These are phyloP conservation scores for Harlomillsia oculata DNA, from an alignment of 1,140 invertebrate species.

Conservation along the genomic window DNA sequence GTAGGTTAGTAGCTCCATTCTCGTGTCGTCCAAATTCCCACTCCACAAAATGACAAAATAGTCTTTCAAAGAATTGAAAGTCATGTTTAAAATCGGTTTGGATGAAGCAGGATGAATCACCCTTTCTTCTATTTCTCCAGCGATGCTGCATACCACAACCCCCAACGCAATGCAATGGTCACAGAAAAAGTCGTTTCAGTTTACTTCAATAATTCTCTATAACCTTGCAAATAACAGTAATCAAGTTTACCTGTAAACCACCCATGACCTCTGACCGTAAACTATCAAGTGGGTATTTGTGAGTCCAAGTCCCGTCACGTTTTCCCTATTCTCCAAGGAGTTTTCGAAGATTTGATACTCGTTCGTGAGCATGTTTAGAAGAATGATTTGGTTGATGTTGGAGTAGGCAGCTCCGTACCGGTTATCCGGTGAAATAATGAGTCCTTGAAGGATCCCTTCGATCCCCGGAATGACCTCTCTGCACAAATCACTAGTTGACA, in stretches of 20 bases:
- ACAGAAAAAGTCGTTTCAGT: conserved; percentile 7
- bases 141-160: conserved; percentile 9
- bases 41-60: conserved; percentile 68
- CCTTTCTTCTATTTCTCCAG: conserved; percentile 31
- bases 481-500: conserved; percentile 84
- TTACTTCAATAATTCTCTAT: not conserved
- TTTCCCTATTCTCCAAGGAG: conserved; percentile 60
- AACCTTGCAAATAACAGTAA: not conserved
- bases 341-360: conserved; percentile 77
- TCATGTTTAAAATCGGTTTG: conserved; percentile 48
- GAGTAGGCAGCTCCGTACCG: conserved; percentile 92
- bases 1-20: conserved; percentile 55
- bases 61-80: conserved; percentile 60
- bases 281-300: conserved; percentile 57
- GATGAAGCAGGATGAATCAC: conserved; percentile 13
- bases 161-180: not conserved
- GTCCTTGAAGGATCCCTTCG: conserved; percentile 81
- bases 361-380: conserved; percentile 80
- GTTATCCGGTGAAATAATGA: conserved; percentile 89
- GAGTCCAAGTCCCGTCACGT: conserved; percentile 58
- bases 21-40: conserved; percentile 62
- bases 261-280: conserved; percentile 48
- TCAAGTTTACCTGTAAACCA: conserved; percentile 38
- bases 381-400: conserved; percentile 84
- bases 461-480: conserved; percentile 68